These are phyloP conservation scores for Meloe dianella DNA, from an alignment of 2,888 invertebrate species.

Conservation along the genomic window DNA sequence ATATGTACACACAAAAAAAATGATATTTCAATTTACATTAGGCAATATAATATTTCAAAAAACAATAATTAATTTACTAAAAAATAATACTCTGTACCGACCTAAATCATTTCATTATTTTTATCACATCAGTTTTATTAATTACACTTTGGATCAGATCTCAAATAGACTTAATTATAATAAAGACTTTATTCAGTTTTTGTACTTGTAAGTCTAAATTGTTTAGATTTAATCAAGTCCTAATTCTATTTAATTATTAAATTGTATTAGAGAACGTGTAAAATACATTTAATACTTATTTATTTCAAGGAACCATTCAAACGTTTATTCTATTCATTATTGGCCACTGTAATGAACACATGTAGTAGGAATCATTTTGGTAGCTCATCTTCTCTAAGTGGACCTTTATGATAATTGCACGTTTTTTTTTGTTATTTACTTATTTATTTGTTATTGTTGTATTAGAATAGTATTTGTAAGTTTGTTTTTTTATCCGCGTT, in stretches of 20 bases:
- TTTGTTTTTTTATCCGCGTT: not conserved
- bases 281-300: slow-evolving; percentile 18
- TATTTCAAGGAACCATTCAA: slow-evolving; percentile 41
- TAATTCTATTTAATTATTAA: slow-evolving; percentile 2
- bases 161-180: slow-evolving; percentile 15
- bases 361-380: slow-evolving; percentile 50
- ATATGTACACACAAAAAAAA: slow-evolving; percentile 11
- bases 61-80: slow-evolving; percentile 20
- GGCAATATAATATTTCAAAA: slow-evolving; percentile 7
- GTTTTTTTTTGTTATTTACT: not conserved
- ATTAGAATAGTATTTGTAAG: too few species aligned
- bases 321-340: slow-evolving; percentile 42
- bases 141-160: slow-evolving; percentile 26
- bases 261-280: slow-evolving; percentile 1
- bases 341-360: slow-evolving; percentile 50
- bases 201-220: slow-evolving; percentile 17
- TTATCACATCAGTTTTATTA: slow-evolving; percentile 28
- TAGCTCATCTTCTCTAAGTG: slow-evolving; percentile 39
- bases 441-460: not conserved
- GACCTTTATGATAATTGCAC: slow-evolving; percentile 33
- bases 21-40: slow-evolving; percentile 16
- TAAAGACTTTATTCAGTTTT: slow-evolving; percentile 13
- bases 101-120: slow-evolving; percentile 24
- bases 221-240: slow-evolving; percentile 13
- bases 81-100: slow-evolving; percentile 17